phyloP scores from a whole-genome alignment of 2,888 invertebrate genomes.

The Crocallis elinguaria region DNA sequence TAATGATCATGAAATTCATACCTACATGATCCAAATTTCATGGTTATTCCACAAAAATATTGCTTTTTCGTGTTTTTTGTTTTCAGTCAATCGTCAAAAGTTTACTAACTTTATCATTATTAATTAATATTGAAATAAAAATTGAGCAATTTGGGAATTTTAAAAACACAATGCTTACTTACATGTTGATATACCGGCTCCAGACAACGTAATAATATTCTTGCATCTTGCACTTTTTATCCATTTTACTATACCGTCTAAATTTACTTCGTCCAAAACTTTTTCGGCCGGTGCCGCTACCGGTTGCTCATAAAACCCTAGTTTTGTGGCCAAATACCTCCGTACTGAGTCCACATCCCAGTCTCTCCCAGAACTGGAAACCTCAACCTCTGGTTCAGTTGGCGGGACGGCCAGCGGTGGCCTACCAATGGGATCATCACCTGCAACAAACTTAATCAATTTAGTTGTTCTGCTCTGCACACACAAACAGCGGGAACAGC shows the following conservation, averaged over 20 bases:
- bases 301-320: slow-evolving; percentile 83
- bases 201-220: slow-evolving; percentile 96
- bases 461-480: slow-evolving; percentile 27
- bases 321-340: slow-evolving; percentile 87
- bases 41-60: neutral
- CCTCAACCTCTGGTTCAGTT: slow-evolving; percentile 61
- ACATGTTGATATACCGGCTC: slow-evolving; percentile 99
- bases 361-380: slow-evolving; percentile 68
- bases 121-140: no score
- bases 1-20: no score
- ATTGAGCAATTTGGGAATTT: neutral
- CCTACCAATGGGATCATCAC: slow-evolving; percentile 57
- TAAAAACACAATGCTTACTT: slow-evolving; percentile 62
- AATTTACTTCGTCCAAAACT: slow-evolving; percentile 88
- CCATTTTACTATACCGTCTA: slow-evolving; percentile 92
- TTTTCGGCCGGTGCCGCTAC: slow-evolving; percentile 62
- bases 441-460: slow-evolving; percentile 43
- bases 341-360: slow-evolving; percentile 87
- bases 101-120: no score
- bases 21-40: no score
- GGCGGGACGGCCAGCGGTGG: slow-evolving; percentile 63
- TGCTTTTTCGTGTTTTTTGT: neutral
- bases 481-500: neutral
- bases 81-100: neutral
- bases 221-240: slow-evolving; percentile 91